Evolutionary conservation across 2,797 vertebrate species (phyloP).

Genomic region (Danionella dracula): DNA sequence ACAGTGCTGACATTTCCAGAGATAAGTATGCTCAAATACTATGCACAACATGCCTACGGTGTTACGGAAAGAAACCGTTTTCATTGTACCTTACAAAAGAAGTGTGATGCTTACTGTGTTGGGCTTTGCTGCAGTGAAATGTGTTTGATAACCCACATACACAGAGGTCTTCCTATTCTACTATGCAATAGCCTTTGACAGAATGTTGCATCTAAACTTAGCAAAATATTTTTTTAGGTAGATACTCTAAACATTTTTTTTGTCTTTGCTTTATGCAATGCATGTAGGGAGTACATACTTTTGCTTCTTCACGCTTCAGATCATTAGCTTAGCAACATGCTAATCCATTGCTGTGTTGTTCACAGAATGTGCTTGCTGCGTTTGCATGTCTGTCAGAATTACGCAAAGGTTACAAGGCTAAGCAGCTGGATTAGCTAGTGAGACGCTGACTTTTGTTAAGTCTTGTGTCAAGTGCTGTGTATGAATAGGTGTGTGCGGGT

Average conservation of each 20-base stretch:
- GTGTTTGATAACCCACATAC: not conserved
- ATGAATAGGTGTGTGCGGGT: not conserved
- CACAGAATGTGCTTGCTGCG: not conserved
- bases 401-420: not conserved
- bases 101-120: not conserved
- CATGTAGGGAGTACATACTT: too few relatives aligned
- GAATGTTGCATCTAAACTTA: not conserved
- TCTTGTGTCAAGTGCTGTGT: not conserved
- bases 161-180: not conserved
- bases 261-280: too few relatives aligned
- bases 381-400: not conserved
- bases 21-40: not conserved
- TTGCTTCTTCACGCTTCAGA: too few relatives aligned
- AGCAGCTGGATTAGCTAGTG: not conserved
- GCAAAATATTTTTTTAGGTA: too few relatives aligned
- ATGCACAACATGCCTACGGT: not conserved
- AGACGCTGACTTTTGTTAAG: not conserved
- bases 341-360: not conserved
- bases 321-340: not conserved
- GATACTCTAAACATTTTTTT: too few relatives aligned
- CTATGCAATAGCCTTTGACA: not conserved
- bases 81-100: not conserved
- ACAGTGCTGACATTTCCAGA: slow-evolving; percentile 39
- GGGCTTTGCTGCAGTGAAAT: not conserved
- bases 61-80: not conserved